Base-by-base conservation (phyloP, 2,113 vertebrate genomes). In the Chamaea fasciata region DNA sequence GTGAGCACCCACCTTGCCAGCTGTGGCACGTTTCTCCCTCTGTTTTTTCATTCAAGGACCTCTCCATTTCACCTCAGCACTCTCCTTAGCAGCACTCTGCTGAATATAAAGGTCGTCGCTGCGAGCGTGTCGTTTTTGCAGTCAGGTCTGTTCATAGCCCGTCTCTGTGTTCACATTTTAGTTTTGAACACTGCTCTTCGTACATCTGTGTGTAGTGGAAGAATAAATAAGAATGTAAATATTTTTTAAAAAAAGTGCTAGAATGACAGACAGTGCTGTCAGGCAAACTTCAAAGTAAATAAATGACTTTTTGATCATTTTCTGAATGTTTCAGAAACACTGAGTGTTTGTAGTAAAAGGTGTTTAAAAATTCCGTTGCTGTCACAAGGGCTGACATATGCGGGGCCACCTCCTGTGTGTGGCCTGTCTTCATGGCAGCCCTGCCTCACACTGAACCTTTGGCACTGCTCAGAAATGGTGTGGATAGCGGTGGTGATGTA, bases 381-480 rank as follows among this genome's bases (percentile, higher is more conserved):
- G 30, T 44, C 2, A 6, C 8, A n/a, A 42, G 77, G 56, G 17
- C 42, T 87, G 70, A 39, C 3, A 71, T 23, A 57, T 26, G 4
- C 7, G 52, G 39, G 62, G 30, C 55, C 11, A 1, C 31, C 41
- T 87, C 49, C 47, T 39, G 37, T 39, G 37, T 47, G 17, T 23
- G 23, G 39, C 39, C 26, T 24, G 8, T 42, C 10, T 49, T 79
- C 31, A 5, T 0, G 0, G 24, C 31, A 86, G 17, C 44, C 30
- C 28, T 49, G 1, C 11, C n/a, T 83, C 3, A 0, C 7, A 0
- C 6, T 6, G 41, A 49, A 13, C 13, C 27, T 19, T 8, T 37
- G 39, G 10, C 44, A 6, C 7, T 9, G 46, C 55, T 8, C 4
- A 62, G 80, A 13, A 44, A 7, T 5, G 37, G 18, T 41, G 21